Evolutionary conservation across 1,140 invertebrate species (phyloP).

Genomic region (Camponotus floridanus): DNA sequence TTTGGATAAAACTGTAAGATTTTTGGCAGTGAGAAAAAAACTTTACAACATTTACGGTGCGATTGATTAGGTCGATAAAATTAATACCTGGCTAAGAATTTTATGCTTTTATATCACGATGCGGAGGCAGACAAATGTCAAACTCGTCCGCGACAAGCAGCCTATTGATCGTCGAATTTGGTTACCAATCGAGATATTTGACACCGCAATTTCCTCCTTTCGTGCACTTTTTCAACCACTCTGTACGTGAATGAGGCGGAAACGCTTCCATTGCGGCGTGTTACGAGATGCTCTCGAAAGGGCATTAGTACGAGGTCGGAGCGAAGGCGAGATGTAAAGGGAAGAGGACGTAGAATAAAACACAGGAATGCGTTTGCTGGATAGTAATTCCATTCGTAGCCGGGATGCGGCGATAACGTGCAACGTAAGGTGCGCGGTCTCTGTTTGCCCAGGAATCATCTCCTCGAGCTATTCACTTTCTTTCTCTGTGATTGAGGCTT

Average conservation of each 20-base stretch:
- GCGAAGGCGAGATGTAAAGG: conserved; percentile 34
- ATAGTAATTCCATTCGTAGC: conserved; percentile 71
- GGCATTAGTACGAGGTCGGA: background rate
- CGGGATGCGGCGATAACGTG: conserved; percentile 65
- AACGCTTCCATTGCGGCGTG: background rate
- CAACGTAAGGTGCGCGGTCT: conserved; percentile 61
- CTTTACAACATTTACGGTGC: background rate
- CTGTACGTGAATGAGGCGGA: background rate
- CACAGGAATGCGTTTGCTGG: conserved; percentile 68
- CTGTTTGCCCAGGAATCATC: conserved; percentile 73
- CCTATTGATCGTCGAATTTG: background rate
- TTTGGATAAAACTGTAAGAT: background rate
- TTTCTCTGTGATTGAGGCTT: conserved; percentile 3
- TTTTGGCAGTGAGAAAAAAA: background rate
- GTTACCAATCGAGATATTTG: background rate
- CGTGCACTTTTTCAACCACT: background rate
- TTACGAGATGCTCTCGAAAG: background rate
- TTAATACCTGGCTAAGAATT: background rate
- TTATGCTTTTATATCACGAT: background rate
- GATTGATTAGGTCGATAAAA: background rate
- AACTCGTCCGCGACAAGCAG: background rate
- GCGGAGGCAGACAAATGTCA: background rate
- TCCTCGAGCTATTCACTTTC: conserved; percentile 32
- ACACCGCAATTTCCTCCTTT: no score
- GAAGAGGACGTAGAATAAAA: conserved; percentile 65